Conservation (phyloP, 2,797 vertebrate species). For the Microchirus variegatus region DNA sequence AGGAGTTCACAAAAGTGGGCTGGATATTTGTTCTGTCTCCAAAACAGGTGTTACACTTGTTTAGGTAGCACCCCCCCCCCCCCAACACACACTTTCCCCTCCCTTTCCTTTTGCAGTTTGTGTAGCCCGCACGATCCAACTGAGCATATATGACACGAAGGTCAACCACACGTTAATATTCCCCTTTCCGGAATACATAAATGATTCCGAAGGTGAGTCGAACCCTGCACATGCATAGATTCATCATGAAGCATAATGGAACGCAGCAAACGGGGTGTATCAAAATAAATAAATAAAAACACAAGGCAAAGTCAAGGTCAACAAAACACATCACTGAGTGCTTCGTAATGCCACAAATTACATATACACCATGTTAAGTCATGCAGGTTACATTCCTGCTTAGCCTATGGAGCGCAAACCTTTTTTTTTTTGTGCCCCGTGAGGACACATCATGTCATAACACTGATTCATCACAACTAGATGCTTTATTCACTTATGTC, state of each 20-base stretch:
- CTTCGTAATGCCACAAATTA: conserved; percentile 37
- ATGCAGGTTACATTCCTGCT: conserved; percentile 16
- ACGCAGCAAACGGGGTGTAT: conserved; percentile 31
- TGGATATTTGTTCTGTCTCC: conserved; percentile 69
- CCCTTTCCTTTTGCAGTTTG: conserved; percentile 37
- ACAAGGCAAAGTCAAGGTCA: conserved; percentile 52
- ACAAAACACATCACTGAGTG: conserved; percentile 35
- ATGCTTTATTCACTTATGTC: background rate
- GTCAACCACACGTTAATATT: conserved; percentile 42
- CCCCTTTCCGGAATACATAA: conserved; percentile 35
- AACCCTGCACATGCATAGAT: conserved; percentile 38
- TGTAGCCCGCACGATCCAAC: conserved; percentile 43
- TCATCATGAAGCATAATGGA: conserved; percentile 51
- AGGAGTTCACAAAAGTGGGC: conserved; percentile 59
- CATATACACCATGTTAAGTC: conserved; percentile 29
- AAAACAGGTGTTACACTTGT: conserved; percentile 78
- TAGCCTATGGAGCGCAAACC: conserved; percentile 13
- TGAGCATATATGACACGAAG: conserved; percentile 51
- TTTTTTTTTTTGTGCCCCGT: too few species aligned
- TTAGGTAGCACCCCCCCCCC: conserved; percentile 33
- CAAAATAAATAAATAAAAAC: conserved; percentile 2
- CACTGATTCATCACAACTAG: background rate
- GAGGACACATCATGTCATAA: too few species aligned
- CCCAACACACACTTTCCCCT: too few species aligned
- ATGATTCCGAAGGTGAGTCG: conserved; percentile 41